Evolutionary conservation across 2,888 invertebrate species (phyloP).

Genomic region (Nemoura dubitans): DNA sequence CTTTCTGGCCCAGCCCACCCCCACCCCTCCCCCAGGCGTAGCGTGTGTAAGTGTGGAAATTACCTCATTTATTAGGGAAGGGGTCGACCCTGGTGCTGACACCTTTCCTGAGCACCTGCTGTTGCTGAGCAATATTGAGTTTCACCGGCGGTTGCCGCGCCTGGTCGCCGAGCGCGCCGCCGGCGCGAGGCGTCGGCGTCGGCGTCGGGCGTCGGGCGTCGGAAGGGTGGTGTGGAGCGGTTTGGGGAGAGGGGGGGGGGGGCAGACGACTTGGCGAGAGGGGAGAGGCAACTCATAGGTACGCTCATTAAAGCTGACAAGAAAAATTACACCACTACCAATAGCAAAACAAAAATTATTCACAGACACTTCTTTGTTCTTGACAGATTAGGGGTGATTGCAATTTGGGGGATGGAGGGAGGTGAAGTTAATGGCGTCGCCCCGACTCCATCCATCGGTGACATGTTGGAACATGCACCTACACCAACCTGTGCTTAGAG

Average conservation of each 20-base stretch:
- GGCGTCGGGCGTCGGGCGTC: too few species aligned
- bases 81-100: slow-evolving; percentile 63
- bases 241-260: neutral
- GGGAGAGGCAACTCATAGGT: slow-evolving; percentile 24
- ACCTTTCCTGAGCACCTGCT: slow-evolving; percentile 64
- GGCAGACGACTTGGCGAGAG: neutral
- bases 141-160: slow-evolving; percentile 20
- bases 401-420: neutral
- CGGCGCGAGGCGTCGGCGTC: neutral
- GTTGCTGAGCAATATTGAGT: slow-evolving; percentile 49
- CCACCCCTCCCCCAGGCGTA: slow-evolving; percentile 2
- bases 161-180: slow-evolving; percentile 25
- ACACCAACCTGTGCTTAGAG: too few species aligned
- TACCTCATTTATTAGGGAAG: slow-evolving; percentile 65
- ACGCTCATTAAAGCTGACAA: slow-evolving; percentile 35
- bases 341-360: slow-evolving; percentile 42
- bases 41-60: slow-evolving; percentile 61
- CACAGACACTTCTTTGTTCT: neutral
- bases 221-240: slow-evolving; percentile 8
- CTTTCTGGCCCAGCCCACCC: neutral
- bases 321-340: slow-evolving; percentile 41
- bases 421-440: neutral
- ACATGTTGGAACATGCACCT: too few species aligned
- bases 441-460: too few species aligned
- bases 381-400: neutral